phyloP scores from a whole-genome alignment of 2,113 vertebrate species.

The Candoia aspera region DNA sequence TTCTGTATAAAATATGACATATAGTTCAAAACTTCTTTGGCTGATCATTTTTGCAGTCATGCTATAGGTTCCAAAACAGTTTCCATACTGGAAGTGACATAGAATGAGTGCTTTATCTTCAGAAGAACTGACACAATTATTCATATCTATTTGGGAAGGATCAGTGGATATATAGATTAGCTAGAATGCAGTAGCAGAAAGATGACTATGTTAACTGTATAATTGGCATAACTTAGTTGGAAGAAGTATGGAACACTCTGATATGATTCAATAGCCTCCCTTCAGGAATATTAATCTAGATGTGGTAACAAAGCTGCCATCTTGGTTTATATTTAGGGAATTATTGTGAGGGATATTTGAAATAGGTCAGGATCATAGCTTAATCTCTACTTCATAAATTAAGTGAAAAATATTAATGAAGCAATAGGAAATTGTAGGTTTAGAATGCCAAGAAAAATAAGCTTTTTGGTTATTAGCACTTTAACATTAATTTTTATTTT shows the following conservation, averaged over 20 bases:
- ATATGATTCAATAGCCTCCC: background rate
- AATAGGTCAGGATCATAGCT: background rate
- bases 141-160: background rate
- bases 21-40: too few species aligned
- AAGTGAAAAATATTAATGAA: background rate
- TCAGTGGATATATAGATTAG: background rate
- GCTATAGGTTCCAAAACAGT: background rate
- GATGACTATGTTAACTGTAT: background rate
- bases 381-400: background rate
- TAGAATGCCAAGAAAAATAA: background rate
- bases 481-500: background rate
- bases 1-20: background rate
- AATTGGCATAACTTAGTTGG: background rate
- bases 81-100: background rate
- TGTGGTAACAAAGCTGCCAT: background rate
- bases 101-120: background rate
- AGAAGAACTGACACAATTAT: background rate
- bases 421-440: background rate
- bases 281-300: background rate
- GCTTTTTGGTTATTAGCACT: background rate
- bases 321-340: background rate
- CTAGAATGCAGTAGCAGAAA: background rate
- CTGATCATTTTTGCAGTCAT: background rate
- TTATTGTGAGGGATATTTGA: background rate
- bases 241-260: background rate